Evolutionary conservation across 2,888 invertebrate species (phyloP), one percentile per base, ranked within the genome.

Genomic region (Drosophila barbarae): DNA sequence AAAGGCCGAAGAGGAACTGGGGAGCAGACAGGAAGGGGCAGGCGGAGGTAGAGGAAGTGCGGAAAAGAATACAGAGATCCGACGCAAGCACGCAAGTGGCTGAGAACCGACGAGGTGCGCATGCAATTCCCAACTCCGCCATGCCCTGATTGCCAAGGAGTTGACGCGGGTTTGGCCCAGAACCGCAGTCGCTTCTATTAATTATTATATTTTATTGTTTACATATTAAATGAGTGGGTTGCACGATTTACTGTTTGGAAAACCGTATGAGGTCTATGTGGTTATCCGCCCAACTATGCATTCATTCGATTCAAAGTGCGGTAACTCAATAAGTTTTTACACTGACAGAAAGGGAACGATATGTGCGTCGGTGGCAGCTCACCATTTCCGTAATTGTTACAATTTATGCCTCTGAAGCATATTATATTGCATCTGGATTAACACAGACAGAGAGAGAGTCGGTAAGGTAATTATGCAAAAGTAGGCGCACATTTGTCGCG

Each of bases 21-120:
- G 35, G n/a, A 35, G n/a, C 35, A 3, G 35, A 7, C 15, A 26
- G 26, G 18, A 50, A 70, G 36, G 28, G 39, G 30, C n/a, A 12
- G 13, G 5, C 28, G 10, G 6, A 15, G 18, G 21, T 12, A n/a
- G 32, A 64, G 56, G 39, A 57, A 44, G 39, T 38, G 32, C 38
- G 44, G 28, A 34, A 64, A 69, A 69, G 69, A 69, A 32, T 9
- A 13, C 46, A 44, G 42, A 66, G 69, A 46, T 15, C 55, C 73
- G 70, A 69, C 61, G 73, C 68, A 69, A 69, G 61, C 65, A 76
- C 69, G 66, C 74, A 59, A 30, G 35, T 30, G 13, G 10, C 5
- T 55, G 56, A 15, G 42, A 58, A 55, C 56, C 21, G 12, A 10
- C 23, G 23, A 42, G 58, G 15, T 56, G 36, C 57, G 35, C 72